Evolutionary conservation across 2,888 invertebrate genomes (phyloP).

Genomic region (Pachliopta kotzebuea): DNA sequence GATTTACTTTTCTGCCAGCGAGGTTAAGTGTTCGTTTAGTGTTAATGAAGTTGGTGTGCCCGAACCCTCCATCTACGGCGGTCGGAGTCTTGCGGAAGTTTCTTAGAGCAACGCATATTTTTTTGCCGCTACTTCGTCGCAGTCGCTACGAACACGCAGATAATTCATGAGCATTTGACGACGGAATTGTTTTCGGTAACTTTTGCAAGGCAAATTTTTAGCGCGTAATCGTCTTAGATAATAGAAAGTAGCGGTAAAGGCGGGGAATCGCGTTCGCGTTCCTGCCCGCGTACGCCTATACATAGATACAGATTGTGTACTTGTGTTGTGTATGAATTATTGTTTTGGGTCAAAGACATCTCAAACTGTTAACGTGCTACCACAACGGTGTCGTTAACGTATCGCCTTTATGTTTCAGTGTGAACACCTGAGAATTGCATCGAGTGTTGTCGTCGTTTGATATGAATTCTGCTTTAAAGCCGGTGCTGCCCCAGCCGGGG

Average conservation of each 20-base stretch:
- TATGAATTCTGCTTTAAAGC: constrained; percentile 83
- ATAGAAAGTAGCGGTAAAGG: constrained; percentile 47
- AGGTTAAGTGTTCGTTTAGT: constrained; percentile 51
- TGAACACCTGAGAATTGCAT: constrained; percentile 27
- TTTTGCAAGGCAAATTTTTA: constrained; percentile 46
- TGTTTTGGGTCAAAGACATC: constrained; percentile 77
- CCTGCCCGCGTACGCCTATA: constrained; percentile 65
- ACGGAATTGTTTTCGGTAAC: constrained; percentile 62
- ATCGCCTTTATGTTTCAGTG: constrained; percentile 65
- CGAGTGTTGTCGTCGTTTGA: constrained; percentile 50
- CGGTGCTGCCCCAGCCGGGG: constrained; percentile 77
- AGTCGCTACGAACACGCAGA: constrained; percentile 48
- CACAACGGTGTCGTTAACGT: constrained; percentile 57
- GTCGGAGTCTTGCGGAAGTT: constrained; percentile 72
- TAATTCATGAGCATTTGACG: constrained; percentile 63
- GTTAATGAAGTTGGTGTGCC: constrained; percentile 49
- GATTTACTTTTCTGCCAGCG: constrained; percentile 56
- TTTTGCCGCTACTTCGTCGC: constrained; percentile 68
- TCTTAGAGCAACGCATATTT: constrained; percentile 77
- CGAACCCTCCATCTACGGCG: constrained; percentile 52
- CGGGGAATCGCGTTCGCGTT: constrained; percentile 57
- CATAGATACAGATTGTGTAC: constrained; percentile 46
- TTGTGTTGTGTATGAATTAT: constrained; percentile 68
- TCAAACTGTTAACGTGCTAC: constrained; percentile 56
- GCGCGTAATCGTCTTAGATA: constrained; percentile 43